Evolutionary conservation across 92 coral and sea anemone species (phyloP).

Genomic region (Umimayanthus chanpuru): DNA sequence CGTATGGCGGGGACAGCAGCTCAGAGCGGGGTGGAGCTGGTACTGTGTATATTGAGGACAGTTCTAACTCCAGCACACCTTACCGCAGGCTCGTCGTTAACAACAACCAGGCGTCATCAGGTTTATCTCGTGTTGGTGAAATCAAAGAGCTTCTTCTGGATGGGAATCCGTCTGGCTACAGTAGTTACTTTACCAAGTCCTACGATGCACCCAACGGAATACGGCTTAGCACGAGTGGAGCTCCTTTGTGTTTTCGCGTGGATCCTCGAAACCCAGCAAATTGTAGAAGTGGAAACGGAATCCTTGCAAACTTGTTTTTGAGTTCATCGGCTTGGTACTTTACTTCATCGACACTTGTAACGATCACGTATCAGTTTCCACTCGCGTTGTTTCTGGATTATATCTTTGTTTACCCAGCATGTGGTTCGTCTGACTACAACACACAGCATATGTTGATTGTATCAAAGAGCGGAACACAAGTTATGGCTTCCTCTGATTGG

Average conservation of each 20-base stretch:
- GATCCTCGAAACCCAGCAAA: background rate
- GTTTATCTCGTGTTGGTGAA: slow-evolving; percentile 52
- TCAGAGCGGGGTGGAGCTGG: slow-evolving; percentile 70
- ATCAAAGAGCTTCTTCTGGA: slow-evolving; percentile 43
- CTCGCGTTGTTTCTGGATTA: slow-evolving; percentile 53
- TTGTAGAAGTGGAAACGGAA: slow-evolving; percentile 41
- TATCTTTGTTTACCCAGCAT: slow-evolving; percentile 57
- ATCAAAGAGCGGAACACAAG: slow-evolving; percentile 29
- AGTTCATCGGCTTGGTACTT: slow-evolving; percentile 48
- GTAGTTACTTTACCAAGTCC: slow-evolving; percentile 44
- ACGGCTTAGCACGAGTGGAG: slow-evolving; percentile 45
- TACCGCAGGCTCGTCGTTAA: slow-evolving; percentile 51
- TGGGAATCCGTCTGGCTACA: slow-evolving; percentile 46
- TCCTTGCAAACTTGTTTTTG: slow-evolving; percentile 54
- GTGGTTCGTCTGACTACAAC: slow-evolving; percentile 42
- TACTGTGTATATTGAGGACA: slow-evolving; percentile 58
- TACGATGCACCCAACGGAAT: slow-evolving; percentile 61
- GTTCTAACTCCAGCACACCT: slow-evolving; percentile 43
- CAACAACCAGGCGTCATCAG: slow-evolving; percentile 52
- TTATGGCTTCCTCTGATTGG: slow-evolving; percentile 53
- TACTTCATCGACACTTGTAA: slow-evolving; percentile 47
- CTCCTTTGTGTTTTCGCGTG: slow-evolving; percentile 50
- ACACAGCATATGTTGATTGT: slow-evolving; percentile 55
- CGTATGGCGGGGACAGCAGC: slow-evolving; percentile 66
- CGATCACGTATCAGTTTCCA: slow-evolving; percentile 60